Conservation (phyloP, 2,888 invertebrate species). For the Agrilus biguttatus region DNA sequence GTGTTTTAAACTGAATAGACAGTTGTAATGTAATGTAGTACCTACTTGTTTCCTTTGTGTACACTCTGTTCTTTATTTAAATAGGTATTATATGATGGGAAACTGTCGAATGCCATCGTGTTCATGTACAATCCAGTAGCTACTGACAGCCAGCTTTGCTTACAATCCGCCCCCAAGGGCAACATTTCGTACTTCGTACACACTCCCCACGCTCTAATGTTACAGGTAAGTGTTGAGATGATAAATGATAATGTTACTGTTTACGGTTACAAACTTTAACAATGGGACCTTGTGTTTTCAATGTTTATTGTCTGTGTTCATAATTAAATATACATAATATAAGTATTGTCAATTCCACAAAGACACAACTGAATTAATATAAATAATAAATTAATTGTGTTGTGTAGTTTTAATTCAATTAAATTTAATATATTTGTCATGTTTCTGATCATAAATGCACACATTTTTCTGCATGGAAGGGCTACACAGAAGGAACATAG, state of each 20-base stretch:
- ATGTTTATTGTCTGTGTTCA: too few relatives aligned
- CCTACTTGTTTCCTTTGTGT: neutral
- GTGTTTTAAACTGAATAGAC: neutral
- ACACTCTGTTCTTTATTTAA: constrained; percentile 11
- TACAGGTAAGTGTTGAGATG: constrained; percentile 63
- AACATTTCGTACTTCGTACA: constrained; percentile 97
- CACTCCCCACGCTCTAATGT: constrained; percentile 98
- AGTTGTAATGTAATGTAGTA: neutral
- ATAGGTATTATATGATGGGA: constrained; percentile 97
- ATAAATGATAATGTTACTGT: neutral
- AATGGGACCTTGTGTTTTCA: too few relatives aligned
- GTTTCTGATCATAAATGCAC: too few relatives aligned
- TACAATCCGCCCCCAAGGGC: constrained; percentile 96
- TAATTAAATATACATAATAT: too few relatives aligned
- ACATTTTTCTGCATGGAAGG: too few relatives aligned
- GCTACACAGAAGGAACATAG: too few relatives aligned
- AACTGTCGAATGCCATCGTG: constrained; percentile 89
- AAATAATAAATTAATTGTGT: too few relatives aligned
- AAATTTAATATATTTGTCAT: too few relatives aligned
- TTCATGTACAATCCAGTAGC: constrained; percentile 99
- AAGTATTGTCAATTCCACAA: too few relatives aligned
- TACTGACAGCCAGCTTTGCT: constrained; percentile 95
- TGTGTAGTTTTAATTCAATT: too few relatives aligned
- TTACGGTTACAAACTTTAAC: neutral
- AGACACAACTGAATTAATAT: too few relatives aligned